Evolutionary conservation across 2,797 vertebrate genomes (phyloP).

Genomic region (Callimico goeldii): DNA sequence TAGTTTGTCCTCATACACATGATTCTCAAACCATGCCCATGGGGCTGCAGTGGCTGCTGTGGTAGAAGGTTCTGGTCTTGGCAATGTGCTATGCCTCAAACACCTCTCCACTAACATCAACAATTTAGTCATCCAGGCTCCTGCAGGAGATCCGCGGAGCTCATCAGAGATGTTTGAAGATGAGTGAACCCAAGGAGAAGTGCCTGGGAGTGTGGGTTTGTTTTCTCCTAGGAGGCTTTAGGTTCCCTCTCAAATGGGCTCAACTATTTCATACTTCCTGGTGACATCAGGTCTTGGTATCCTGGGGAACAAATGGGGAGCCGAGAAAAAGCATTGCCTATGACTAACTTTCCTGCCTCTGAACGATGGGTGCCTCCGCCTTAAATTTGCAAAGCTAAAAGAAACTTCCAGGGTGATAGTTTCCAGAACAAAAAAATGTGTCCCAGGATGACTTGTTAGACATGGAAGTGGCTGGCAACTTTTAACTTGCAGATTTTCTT

Average conservation of each 20-base stretch:
- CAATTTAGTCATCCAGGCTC: neutral
- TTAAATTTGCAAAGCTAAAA: neutral
- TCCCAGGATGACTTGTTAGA: conserved; percentile 66
- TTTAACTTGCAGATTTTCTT: conserved; percentile 63
- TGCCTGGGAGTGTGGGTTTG: neutral
- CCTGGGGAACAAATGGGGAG: neutral
- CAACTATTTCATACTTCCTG: neutral
- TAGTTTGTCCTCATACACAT: neutral
- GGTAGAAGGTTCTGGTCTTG: neutral
- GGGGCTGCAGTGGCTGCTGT: neutral
- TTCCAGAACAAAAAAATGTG: conserved; percentile 11
- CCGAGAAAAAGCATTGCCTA: neutral
- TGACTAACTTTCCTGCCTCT: neutral
- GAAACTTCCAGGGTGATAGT: neutral
- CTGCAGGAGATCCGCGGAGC: neutral
- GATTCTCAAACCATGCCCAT: neutral
- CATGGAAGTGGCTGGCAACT: conserved; percentile 50
- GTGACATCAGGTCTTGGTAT: neutral
- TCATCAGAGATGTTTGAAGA: neutral
- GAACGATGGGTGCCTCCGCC: neutral
- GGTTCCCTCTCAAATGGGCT: neutral
- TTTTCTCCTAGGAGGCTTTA: neutral
- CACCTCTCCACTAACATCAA: too few species aligned
- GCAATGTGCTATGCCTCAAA: accelerated
- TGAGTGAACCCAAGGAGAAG: neutral